These are phyloP conservation scores for Cydia pomonella DNA, from an alignment of 1,140 invertebrate genomes.

Conservation along the genomic window DNA sequence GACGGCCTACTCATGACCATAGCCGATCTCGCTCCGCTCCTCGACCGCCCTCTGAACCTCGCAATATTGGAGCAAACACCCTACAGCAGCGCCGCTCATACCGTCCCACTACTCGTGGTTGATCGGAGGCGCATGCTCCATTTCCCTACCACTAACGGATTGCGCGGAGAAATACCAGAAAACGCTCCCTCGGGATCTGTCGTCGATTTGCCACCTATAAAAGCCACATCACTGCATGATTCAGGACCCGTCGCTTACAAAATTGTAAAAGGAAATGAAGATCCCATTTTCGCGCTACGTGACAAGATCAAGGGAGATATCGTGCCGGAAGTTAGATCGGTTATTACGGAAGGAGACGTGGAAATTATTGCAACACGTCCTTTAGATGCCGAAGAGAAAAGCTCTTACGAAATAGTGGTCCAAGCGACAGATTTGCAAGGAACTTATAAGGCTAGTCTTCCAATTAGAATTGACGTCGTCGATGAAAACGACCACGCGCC, in stretches of 20 bases:
- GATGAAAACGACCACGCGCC: constrained; percentile 97
- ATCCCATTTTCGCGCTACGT: constrained; percentile 86
- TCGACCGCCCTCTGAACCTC: constrained; percentile 89
- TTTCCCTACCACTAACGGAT: constrained; percentile 84
- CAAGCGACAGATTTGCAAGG: constrained; percentile 88
- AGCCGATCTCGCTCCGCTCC: constrained; percentile 88
- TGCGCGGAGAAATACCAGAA: constrained; percentile 87
- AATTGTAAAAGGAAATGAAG: constrained; percentile 87
- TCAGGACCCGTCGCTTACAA: constrained; percentile 87
- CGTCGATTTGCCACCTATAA: constrained; percentile 85
- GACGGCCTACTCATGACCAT: constrained; percentile 95
- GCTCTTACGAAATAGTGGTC: constrained; percentile 86
- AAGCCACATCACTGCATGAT: constrained; percentile 80
- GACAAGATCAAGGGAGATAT: constrained; percentile 80
- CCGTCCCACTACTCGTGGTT: constrained; percentile 90
- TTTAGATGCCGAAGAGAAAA: constrained; percentile 87
- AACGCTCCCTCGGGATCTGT: constrained; percentile 86
- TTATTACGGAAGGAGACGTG: constrained; percentile 82
- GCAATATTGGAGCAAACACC: constrained; percentile 90
- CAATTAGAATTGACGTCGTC: constrained; percentile 86
- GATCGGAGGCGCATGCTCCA: constrained; percentile 89
- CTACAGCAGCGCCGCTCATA: constrained; percentile 89
- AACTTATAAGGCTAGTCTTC: constrained; percentile 87
- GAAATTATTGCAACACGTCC: constrained; percentile 86
- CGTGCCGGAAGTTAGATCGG: constrained; percentile 82